Evolutionary conservation across 2,888 invertebrate genomes (phyloP).

Genomic region (Melinopterus prodromus): DNA sequence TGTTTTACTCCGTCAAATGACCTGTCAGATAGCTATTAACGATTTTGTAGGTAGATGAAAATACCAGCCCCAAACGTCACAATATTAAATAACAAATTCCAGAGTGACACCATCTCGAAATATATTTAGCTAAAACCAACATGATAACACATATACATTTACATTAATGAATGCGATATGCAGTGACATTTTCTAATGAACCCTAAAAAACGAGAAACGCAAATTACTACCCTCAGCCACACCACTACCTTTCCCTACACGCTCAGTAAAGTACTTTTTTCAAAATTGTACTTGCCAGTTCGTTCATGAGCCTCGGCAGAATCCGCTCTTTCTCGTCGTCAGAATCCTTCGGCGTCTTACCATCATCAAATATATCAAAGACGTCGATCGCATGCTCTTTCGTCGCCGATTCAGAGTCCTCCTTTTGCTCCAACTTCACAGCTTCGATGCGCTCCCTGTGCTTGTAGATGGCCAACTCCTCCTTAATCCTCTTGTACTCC

Average conservation of each 20-base stretch:
- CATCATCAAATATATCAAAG: slow-evolving; percentile 46
- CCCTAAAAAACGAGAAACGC: no score
- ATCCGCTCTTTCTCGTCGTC: slow-evolving; percentile 33
- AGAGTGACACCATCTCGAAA: not conserved
- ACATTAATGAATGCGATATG: not conserved
- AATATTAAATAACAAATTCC: no score
- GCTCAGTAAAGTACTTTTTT: not conserved
- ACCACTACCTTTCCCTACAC: not conserved
- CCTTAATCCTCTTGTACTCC: slow-evolving; percentile 52
- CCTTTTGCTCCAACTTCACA: slow-evolving; percentile 6
- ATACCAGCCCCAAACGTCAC: no score
- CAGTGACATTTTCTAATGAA: not conserved
- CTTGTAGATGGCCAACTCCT: slow-evolving; percentile 36
- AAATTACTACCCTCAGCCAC: no score
- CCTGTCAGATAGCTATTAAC: no score
- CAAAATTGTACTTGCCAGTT: not conserved
- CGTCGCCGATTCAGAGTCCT: not conserved
- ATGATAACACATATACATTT: not conserved
- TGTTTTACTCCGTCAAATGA: no score
- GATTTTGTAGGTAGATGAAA: no score
- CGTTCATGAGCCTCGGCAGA: slow-evolving; percentile 17
- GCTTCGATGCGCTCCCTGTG: slow-evolving; percentile 27
- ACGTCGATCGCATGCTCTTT: slow-evolving; percentile 29
- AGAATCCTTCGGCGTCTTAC: slow-evolving; percentile 24
- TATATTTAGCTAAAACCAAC: not conserved